These are phyloP conservation scores for Drosophila mojavensis DNA, from an alignment of 1,140 invertebrate genomes.

Conservation along the genomic window DNA sequence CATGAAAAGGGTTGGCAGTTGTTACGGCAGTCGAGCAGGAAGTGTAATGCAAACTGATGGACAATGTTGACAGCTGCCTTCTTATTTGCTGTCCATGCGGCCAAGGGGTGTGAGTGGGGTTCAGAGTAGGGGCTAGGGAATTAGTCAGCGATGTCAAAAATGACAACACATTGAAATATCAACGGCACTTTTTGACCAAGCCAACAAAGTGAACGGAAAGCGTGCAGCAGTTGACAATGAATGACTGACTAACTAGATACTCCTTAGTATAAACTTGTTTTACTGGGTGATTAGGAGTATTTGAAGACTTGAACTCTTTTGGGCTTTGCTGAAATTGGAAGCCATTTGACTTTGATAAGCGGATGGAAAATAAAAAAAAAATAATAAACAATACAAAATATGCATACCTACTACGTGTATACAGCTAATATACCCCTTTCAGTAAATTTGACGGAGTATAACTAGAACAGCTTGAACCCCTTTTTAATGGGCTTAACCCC, in stretches of 20 bases:
- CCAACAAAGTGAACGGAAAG: slow-evolving; percentile 54
- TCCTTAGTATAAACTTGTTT: background rate
- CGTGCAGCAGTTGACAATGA: background rate
- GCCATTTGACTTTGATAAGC: too few species aligned
- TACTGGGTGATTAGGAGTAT: too few species aligned
- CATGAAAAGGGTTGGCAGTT: slow-evolving; percentile 63
- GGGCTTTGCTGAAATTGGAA: too few species aligned
- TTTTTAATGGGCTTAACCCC: slow-evolving; percentile 19
- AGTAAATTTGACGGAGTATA: background rate
- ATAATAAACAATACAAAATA: too few species aligned
- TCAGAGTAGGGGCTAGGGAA: slow-evolving; percentile 30
- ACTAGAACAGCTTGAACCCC: slow-evolving; percentile 36
- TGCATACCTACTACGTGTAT: too few species aligned
- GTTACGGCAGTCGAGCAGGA: slow-evolving; percentile 42
- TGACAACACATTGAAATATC: slow-evolving; percentile 70
- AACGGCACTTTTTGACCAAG: slow-evolving; percentile 66
- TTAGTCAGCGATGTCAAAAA: slow-evolving; percentile 76
- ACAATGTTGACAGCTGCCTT: slow-evolving; percentile 77
- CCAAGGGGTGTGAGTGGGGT: background rate
- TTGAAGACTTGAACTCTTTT: too few species aligned
- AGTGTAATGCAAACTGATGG: slow-evolving; percentile 42
- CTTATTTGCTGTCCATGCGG: slow-evolving; percentile 3
- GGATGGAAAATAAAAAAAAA: too few species aligned
- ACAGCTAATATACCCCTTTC: background rate
- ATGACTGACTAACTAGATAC: background rate